Conservation (phyloP, 2,797 vertebrate genomes). For the Pipistrellus pygmaeus region DNA sequence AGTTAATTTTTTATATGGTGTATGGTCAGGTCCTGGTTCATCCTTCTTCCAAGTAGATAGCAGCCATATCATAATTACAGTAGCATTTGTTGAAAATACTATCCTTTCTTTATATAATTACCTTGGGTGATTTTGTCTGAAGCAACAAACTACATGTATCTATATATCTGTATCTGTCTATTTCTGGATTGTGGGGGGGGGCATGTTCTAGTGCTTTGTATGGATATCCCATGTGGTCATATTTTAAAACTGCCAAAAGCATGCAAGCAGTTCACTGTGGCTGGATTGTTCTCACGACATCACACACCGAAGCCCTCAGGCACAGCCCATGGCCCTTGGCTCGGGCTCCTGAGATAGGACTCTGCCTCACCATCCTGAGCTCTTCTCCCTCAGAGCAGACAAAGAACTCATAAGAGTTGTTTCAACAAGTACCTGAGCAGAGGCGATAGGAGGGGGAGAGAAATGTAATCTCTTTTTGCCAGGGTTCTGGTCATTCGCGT, state of each 20-base stretch:
- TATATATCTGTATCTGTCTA: background rate
- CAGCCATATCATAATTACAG: background rate
- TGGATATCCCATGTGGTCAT: background rate
- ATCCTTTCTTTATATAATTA: slow-evolving; percentile 12
- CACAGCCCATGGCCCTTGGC: too few relatives aligned
- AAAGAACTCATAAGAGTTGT: background rate
- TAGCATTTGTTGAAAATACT: slow-evolving; percentile 23
- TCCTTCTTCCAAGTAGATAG: background rate
- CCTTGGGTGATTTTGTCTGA: background rate
- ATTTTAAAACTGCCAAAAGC: background rate
- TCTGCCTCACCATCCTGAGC: background rate
- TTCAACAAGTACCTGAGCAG: slow-evolving; percentile 4
- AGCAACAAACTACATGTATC: background rate
- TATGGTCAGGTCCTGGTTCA: background rate
- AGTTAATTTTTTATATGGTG: background rate
- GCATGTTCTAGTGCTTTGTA: background rate
- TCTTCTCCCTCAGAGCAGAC: background rate
- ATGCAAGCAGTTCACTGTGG: background rate
- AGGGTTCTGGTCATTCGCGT: background rate
- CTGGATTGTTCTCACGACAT: background rate
- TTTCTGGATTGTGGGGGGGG: background rate
- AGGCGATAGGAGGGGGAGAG: background rate
- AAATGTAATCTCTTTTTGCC: background rate
- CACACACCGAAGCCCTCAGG: background rate
- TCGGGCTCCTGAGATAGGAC: background rate